These are phyloP conservation scores for Cyclophora albipunctata DNA, from an alignment of 2,888 invertebrate species.

Conservation along the genomic window DNA sequence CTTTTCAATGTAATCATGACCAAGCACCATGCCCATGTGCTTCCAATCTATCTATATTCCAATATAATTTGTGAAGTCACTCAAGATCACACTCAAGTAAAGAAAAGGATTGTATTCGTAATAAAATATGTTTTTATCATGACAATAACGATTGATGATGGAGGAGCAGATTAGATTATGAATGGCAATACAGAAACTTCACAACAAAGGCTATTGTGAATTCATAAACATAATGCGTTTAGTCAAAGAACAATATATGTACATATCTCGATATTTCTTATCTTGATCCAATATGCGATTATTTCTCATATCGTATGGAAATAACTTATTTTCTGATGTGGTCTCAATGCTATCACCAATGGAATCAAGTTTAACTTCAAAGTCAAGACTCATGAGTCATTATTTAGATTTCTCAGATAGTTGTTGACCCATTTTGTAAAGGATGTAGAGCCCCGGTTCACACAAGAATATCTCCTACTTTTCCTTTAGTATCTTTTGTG, in stretches of 20 bases:
- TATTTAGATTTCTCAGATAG: neutral
- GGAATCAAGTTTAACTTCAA: neutral
- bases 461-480: constrained; percentile 9
- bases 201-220: constrained; percentile 9
- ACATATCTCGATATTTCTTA: neutral
- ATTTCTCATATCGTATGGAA: neutral
- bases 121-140: no score
- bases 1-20: no score
- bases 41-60: no score
- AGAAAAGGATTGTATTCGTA: no score
- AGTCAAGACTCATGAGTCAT: neutral
- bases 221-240: neutral
- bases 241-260: neutral
- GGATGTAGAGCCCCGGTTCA: constrained; percentile 8
- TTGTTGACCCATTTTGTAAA: constrained; percentile 8
- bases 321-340: no score
- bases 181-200: constrained; percentile 2
- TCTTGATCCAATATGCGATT: neutral
- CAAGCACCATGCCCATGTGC: no score
- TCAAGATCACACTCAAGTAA: no score
- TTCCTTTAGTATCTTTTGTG: constrained; percentile 31
- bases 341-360: neutral
- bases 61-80: no score
- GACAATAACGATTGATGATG: no score
- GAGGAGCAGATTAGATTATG: neutral